Conservation (phyloP, 2,113 vertebrate species). For the Centropristis striata region DNA sequence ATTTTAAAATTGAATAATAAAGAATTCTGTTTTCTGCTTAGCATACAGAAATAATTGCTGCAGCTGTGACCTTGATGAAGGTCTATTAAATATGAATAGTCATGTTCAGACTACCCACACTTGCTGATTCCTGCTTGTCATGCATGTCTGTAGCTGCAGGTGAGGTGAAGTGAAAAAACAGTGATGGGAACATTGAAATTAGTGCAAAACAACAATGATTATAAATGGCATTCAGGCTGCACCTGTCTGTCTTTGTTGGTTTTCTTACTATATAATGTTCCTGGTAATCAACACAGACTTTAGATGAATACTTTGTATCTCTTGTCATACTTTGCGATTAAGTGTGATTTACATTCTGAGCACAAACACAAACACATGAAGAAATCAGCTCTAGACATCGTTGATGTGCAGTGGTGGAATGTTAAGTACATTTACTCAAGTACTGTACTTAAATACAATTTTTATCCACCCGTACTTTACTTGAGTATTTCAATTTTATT, state of each 20-base stretch:
- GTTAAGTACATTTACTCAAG: no score
- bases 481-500: no score
- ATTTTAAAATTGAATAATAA: conserved; percentile 28
- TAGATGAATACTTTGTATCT: background rate
- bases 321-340: background rate
- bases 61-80: conserved; percentile 34
- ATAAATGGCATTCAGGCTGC: background rate
- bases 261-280: background rate
- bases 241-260: background rate
- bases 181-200: background rate
- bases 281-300: no score
- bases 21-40: conserved; percentile 6
- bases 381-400: background rate
- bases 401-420: no score
- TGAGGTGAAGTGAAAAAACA: background rate
- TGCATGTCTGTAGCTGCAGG: background rate
- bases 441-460: no score
- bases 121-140: background rate
- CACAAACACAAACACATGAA: background rate
- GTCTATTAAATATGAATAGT: conserved; percentile 11
- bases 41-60: background rate
- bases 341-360: background rate
- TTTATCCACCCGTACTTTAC: no score
- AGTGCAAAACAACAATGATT: background rate
- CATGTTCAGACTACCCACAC: background rate